A percentile compares a stretch with the other conserved stretches of the same genome.
phyloP scores from a whole-genome alignment of 2,797 vertebrate species.

The Stomatorhinus walkeri region DNA sequence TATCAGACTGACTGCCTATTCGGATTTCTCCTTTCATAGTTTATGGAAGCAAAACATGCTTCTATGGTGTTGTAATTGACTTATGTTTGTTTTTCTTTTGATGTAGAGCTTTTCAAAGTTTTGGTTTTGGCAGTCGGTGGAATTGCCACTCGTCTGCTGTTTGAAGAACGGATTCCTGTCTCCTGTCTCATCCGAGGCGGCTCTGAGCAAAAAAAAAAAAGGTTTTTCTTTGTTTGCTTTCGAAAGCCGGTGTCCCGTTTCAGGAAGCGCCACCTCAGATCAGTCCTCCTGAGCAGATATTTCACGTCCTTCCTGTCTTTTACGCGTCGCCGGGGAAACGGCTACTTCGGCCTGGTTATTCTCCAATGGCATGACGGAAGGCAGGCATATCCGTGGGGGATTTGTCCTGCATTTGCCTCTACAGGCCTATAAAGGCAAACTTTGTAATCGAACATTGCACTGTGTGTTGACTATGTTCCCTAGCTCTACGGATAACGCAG shows the following conservation, averaged over 20 bases:
- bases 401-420: constrained; percentile 26
- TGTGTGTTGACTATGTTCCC: neutral
- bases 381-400: constrained; percentile 32
- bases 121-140: neutral
- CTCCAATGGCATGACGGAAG: constrained; percentile 27
- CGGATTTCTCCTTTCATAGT: neutral
- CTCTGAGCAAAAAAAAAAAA: constrained; percentile 25
- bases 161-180: constrained; percentile 7
- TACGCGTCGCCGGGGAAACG: constrained; percentile 39
- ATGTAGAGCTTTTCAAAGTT: constrained; percentile 7
- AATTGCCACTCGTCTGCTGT: constrained; percentile 1
- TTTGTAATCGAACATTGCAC: constrained; percentile 50
- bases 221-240: constrained; percentile 36
- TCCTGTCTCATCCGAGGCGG: constrained; percentile 30
- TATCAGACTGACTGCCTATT: neutral
- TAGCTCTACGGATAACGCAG: constrained; percentile 28
- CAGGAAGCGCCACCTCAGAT: constrained; percentile 33
- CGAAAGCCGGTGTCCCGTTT: constrained; percentile 31
- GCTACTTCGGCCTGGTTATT: constrained; percentile 40
- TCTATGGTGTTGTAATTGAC: neutral
- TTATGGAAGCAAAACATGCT: neutral
- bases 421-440: constrained; percentile 43
- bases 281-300: constrained; percentile 43
- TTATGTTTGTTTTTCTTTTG: constrained; percentile 20
- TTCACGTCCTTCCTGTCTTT: constrained; percentile 46